phyloP scores from a whole-genome alignment of 2,797 vertebrate genomes.

The Macrochelys suwanniensis region DNA sequence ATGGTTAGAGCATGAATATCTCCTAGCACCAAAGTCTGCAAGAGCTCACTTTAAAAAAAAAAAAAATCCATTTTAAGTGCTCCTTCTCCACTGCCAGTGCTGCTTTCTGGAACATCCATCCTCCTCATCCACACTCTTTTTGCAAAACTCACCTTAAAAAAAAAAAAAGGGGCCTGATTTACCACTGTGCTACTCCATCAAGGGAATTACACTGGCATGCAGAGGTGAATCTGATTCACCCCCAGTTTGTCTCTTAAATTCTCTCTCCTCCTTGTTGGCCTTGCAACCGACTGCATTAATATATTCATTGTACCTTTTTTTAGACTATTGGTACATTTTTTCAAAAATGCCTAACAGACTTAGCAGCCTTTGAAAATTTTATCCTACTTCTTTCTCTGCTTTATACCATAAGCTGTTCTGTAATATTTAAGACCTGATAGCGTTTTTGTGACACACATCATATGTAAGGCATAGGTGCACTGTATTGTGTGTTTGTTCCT shows the following conservation, averaged over 20 bases:
- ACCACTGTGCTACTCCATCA: fast-evolving
- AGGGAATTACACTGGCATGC: background rate
- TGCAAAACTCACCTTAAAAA: background rate
- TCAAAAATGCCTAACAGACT: background rate
- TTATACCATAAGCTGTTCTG: background rate
- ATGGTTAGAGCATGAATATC: background rate
- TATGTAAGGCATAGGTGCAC: background rate
- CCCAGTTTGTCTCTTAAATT: fast-evolving
- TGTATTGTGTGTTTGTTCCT: background rate
- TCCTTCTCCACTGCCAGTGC: background rate
- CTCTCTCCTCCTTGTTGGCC: background rate
- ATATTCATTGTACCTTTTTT: background rate
- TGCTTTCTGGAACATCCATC: background rate
- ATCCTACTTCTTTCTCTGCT: background rate
- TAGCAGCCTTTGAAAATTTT: background rate
- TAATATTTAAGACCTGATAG: background rate
- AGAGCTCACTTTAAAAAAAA: background rate
- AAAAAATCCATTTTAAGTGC: background rate
- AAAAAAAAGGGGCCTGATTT: background rate
- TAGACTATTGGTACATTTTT: background rate
- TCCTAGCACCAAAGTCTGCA: background rate
- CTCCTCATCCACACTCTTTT: background rate
- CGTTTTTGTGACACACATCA: background rate
- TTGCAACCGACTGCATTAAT: background rate
- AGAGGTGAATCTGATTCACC: background rate